A percentile compares a stretch with the other conserved stretches of the same genome.
phyloP scores from a whole-genome alignment of 2,888 invertebrate species.

The Ptychoptera contaminata region DNA sequence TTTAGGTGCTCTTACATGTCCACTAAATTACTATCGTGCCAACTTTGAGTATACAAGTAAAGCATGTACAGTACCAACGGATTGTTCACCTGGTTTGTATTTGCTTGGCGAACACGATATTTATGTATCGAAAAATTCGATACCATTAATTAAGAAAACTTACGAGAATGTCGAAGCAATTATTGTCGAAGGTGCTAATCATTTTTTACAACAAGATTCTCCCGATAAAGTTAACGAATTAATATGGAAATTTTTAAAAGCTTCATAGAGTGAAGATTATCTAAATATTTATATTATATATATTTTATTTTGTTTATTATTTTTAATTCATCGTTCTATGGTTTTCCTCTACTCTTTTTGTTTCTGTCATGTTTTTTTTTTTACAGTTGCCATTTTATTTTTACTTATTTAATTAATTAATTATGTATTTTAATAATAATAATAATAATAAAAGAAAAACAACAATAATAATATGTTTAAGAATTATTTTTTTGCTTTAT shows the following conservation, averaged over 20 bases:
- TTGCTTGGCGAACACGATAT: constrained; percentile 34
- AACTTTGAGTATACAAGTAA: constrained; percentile 24
- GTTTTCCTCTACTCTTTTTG: no score
- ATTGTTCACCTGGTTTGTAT: constrained; percentile 30
- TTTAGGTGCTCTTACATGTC: constrained; percentile 37
- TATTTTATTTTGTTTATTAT: no score
- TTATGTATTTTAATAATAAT: no score
- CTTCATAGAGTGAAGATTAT: no score
- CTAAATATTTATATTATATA: no score
- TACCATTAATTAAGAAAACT: constrained; percentile 26
- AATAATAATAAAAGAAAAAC: no score
- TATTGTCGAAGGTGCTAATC: constrained; percentile 32
- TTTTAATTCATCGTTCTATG: no score
- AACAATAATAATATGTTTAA: no score
- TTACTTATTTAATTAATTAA: no score
- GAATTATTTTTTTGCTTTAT: no score
- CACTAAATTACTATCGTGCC: constrained; percentile 41
- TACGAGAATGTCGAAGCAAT: constrained; percentile 32
- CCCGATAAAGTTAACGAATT: constrained; percentile 35
- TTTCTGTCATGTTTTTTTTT: no score
- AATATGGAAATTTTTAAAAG: constrained; percentile 32
- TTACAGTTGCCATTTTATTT: no score
- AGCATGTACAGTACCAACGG: constrained; percentile 15
- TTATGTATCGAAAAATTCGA: constrained; percentile 18
- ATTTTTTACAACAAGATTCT: constrained; percentile 40